phyloP scores from a whole-genome alignment of 1,140 invertebrate species.

The Philotrypesis tridentata region DNA sequence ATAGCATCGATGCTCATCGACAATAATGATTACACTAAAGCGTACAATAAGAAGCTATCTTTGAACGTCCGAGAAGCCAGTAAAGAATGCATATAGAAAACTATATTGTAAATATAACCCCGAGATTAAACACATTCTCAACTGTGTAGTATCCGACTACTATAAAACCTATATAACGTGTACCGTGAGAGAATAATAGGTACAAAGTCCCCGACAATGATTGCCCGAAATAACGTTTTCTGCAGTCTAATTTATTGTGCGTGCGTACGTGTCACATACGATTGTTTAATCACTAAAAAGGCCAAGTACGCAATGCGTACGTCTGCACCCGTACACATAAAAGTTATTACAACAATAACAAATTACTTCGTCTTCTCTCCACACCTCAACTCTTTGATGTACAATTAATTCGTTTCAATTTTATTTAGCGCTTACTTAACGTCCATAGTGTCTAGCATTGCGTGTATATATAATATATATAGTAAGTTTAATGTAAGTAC shows the following conservation, averaged over 20 bases:
- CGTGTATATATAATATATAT: not conserved
- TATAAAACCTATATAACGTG: not conserved
- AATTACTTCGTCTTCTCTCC: not conserved
- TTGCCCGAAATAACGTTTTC: not conserved
- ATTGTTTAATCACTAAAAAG: not conserved
- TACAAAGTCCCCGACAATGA: not conserved
- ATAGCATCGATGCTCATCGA: slow-evolving; percentile 6
- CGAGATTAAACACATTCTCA: not conserved
- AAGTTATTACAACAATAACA: not conserved
- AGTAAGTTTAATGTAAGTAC: not conserved
- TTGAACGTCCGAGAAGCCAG: not conserved
- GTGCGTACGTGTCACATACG: not conserved
- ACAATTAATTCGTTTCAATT: too few relatives aligned
- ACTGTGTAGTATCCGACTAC: not conserved
- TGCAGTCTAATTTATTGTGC: not conserved
- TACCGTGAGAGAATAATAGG: not conserved
- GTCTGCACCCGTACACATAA: not conserved
- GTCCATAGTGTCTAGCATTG: too few relatives aligned
- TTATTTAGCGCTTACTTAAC: too few relatives aligned
- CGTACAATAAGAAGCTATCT: not conserved
- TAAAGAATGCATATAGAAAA: not conserved
- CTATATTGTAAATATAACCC: not conserved
- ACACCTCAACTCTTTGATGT: not conserved
- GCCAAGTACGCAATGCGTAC: not conserved
- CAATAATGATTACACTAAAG: too few relatives aligned